Base-by-base conservation (phyloP, 2,797 vertebrate species). In the Zalophus californianus region DNA sequence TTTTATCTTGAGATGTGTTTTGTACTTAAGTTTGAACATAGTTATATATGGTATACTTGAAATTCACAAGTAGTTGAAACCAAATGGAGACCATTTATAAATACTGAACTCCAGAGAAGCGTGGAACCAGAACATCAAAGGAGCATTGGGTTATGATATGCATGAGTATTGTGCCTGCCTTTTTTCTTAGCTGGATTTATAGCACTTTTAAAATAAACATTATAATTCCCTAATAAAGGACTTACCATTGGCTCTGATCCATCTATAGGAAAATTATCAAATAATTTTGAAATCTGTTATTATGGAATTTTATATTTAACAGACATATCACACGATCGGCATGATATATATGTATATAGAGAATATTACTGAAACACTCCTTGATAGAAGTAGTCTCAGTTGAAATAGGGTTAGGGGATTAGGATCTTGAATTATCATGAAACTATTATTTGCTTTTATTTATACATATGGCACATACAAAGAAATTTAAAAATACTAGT, bases 11-110 rank as follows among this genome's bases (percentile, higher is more conserved):
- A 41, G 23, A 68, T 93, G 44, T 92, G 70, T 94, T 94, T 93
- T 93, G 50, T 95, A 93, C 82, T 64, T 95, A 94, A 50, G 48
- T 96, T 89, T 94, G 58, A 93, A 92, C 23, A 48, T 75, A 90
- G 27, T 90, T 97, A 68, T 85, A 29, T 86, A 27, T 90, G 64
- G 50, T 83, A 87, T 73, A 84, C 64, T 62, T 85, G 90, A 62
- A 97, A 96, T 91, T 95, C 27, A 96, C 86, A 94, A 91, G 78
- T 86, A 62, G 23, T 94, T 64, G 56, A 93, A 97, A 72, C 66
- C 75, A 77, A 96, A 93, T 82, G 38, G 75, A 91, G 82, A 90
- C 44, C 73, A 70, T 86, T 96, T 96, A 86, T 84, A 95, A 70
- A 90, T 54, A 86, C 62, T 80, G 60, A 92, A 56, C 60, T 93